Conservation (phyloP, 2,888 invertebrate species). For the Euclidia mi region DNA sequence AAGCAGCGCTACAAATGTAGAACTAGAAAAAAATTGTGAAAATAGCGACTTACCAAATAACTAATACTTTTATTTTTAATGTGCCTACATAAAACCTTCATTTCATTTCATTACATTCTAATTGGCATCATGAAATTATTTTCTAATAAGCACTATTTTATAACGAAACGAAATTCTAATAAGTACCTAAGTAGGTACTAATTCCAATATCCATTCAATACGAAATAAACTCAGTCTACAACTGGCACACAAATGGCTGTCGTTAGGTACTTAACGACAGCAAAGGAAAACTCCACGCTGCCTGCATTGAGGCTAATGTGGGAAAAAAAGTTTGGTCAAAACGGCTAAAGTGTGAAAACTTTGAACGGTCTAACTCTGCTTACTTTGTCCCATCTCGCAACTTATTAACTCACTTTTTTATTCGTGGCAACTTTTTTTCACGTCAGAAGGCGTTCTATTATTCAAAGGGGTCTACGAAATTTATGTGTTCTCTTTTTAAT, state of each 20-base stretch:
- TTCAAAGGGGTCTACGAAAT: conserved; percentile 28
- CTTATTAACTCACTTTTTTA: conserved; percentile 29
- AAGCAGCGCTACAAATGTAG: too few relatives aligned
- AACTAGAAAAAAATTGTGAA: too few relatives aligned
- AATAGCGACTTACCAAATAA: too few relatives aligned
- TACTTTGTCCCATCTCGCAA: conserved; percentile 17
- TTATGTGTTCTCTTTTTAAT: background rate
- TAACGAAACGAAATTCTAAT: background rate
- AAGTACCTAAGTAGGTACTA: background rate
- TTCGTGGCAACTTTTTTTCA: conserved; percentile 10
- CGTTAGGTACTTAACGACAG: conserved; percentile 63
- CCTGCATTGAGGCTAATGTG: conserved; percentile 63
- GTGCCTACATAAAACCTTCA: too few relatives aligned
- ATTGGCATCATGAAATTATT: too few relatives aligned
- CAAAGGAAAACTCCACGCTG: conserved; percentile 60
- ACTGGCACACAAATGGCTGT: conserved; percentile 61
- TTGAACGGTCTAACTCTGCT: conserved; percentile 28
- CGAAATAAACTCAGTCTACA: conserved; percentile 49
- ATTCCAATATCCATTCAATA: conserved; percentile 1
- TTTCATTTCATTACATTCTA: too few relatives aligned
- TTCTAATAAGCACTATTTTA: conserved; percentile 1
- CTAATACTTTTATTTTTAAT: too few relatives aligned
- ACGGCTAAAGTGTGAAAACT: conserved; percentile 58
- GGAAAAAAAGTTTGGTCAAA: conserved; percentile 54
- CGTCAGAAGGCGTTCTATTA: conserved; percentile 38